Base-by-base conservation (phyloP, 2,888 invertebrate species). In the Drosophila paramelanica region DNA sequence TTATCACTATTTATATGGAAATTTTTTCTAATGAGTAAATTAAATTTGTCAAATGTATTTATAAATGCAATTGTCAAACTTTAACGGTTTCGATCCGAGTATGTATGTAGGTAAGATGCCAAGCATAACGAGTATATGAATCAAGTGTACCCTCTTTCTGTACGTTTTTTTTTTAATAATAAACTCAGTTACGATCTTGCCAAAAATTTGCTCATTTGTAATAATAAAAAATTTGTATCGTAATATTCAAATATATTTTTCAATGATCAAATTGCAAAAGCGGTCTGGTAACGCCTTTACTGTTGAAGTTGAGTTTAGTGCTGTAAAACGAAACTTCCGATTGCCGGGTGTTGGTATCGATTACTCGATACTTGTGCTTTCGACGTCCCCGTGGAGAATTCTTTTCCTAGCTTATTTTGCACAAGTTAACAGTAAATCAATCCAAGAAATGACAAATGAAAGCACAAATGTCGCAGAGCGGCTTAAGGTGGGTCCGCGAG, bases 401-500 rank as follows among this genome's bases (percentile, higher is more conserved):
- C 39, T 8, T 42, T 73, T n/a, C 6, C 10, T 38, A 31, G 25
- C 23, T 39, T 27, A 53, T 36, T 55, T 73, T 38, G 53, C 59
- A 55, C 46, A 66, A 20, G 41, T 43, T 4, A 17, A 52, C n/a
- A 41, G 38, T 53, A 27, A 58, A 51, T 38, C 7, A 64, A 60
- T 14, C 51, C 13, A 52, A 36, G n/a, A 58, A 88, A 95, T 94
- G 94, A 94, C 94, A 73, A 94, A 94, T 90, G 93, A 93, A 91
- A 93, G 92, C 39, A 93, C 93, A 92, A 94, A 94, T 90, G 93
- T 93, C 90, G 93, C 93, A 84, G 91, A 91, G 81, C 93, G 93
- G 55, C 93, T 94, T 67, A 93, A 93, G 77, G 93, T 94, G 92
- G 96, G 95, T 81, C 95, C 96, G 68, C 95, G 95, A 81, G 94